Conservation (phyloP, 2,888 invertebrate species). For the Zeuzera pyrina region DNA sequence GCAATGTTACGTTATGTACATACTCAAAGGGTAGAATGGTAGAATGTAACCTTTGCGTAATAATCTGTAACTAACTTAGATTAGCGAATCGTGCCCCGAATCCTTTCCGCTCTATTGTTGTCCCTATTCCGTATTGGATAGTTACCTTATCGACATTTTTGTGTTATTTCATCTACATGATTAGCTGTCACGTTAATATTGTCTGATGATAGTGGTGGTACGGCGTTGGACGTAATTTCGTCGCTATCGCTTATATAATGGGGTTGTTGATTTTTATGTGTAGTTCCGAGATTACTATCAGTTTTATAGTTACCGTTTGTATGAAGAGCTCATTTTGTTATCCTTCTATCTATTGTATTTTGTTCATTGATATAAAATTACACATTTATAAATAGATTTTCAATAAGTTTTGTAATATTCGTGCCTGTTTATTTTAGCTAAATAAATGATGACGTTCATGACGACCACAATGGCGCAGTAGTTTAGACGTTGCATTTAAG, state of each 20-base stretch:
- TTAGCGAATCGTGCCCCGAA: slow-evolving; percentile 38
- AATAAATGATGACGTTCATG: too few relatives aligned
- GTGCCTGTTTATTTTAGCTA: too few relatives aligned
- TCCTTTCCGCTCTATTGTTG: slow-evolving; percentile 20
- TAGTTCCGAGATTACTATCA: slow-evolving; percentile 37
- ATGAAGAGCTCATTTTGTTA: slow-evolving; percentile 41
- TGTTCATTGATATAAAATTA: too few relatives aligned
- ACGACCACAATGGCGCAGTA: too few relatives aligned
- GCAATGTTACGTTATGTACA: slow-evolving; percentile 20
- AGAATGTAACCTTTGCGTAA: too few relatives aligned
- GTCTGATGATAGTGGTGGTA: slow-evolving; percentile 24
- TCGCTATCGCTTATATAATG: slow-evolving; percentile 33
- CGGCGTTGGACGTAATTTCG: slow-evolving; percentile 15
- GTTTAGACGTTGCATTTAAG: too few relatives aligned
- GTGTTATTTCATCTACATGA: slow-evolving; percentile 25
- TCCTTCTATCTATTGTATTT: too few relatives aligned
- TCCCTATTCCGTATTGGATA: slow-evolving; percentile 21
- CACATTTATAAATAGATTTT: too few relatives aligned
- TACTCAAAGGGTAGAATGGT: slow-evolving; percentile 29
- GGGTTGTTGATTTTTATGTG: slow-evolving; percentile 45
- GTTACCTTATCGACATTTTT: slow-evolving; percentile 29
- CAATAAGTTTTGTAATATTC: too few relatives aligned
- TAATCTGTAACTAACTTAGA: slow-evolving; percentile 40
- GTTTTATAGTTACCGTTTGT: slow-evolving; percentile 34
- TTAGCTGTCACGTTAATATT: slow-evolving; percentile 22